Evolutionary conservation across 2,888 invertebrate genomes (phyloP).

Genomic region (Cheilosia vulpina): DNA sequence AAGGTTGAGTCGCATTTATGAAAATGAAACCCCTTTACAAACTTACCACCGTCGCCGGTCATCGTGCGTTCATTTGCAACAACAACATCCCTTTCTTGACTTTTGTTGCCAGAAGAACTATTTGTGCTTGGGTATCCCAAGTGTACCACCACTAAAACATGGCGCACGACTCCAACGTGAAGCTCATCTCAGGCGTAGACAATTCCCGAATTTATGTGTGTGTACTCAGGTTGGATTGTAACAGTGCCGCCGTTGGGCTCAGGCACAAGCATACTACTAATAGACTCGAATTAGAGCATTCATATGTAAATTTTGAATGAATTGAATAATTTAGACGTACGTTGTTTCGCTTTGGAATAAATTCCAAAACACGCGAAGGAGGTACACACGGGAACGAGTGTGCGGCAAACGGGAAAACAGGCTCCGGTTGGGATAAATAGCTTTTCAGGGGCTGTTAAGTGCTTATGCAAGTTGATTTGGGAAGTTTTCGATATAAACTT

Average conservation of each 20-base stretch:
- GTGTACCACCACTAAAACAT: background rate
- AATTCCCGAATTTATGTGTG: slow-evolving; percentile 67
- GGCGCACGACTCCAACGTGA: slow-evolving; percentile 8
- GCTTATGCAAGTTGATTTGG: slow-evolving; percentile 60
- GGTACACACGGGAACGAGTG: background rate
- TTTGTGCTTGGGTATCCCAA: slow-evolving; percentile 23
- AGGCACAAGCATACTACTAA: slow-evolving; percentile 11
- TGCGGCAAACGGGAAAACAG: background rate
- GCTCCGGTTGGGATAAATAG: slow-evolving; percentile 14
- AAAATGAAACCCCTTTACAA: slow-evolving; percentile 32
- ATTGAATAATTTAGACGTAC: slow-evolving; percentile 69
- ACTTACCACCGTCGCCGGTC: slow-evolving; percentile 2
- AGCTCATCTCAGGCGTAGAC: slow-evolving; percentile 66
- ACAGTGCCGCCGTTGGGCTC: slow-evolving; percentile 6
- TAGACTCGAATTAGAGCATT: slow-evolving; percentile 63
- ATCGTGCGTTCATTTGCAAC: background rate
- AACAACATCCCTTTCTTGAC: slow-evolving; percentile 45
- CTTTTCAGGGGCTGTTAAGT: slow-evolving; percentile 55
- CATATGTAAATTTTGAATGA: slow-evolving; percentile 73
- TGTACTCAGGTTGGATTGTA: slow-evolving; percentile 24
- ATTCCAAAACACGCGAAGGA: slow-evolving; percentile 37
- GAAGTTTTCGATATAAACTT: slow-evolving; percentile 68
- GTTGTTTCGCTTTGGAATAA: slow-evolving; percentile 57
- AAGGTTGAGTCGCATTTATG: slow-evolving; percentile 15
- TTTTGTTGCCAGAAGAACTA: slow-evolving; percentile 43